Evolutionary conservation across 2,797 vertebrate species (phyloP), one percentile per base, ranked within the genome.

Genomic region (Morus bassanus): DNA sequence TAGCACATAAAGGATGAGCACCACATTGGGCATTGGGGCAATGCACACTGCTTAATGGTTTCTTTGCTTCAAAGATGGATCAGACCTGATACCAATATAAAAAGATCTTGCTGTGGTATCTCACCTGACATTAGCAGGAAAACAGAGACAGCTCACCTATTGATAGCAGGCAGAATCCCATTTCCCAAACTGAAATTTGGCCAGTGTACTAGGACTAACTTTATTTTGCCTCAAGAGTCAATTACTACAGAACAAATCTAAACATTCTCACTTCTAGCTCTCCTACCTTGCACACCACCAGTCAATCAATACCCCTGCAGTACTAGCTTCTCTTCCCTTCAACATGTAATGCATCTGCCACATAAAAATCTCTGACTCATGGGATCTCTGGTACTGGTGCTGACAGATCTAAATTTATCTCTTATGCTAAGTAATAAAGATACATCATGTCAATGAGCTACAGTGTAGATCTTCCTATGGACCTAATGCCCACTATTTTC

Each of bases 1-100:
- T 92, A 97, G 74, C 86, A 96, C 67, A 94, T 97, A 96, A 96
- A 97, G 85, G 88, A 96, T 93, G 95, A 95, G 94, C 77, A 95
- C 54, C 53, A 92, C 85, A 93, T 6, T 60, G 89, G 91, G 82
- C 59, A 94, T 1, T 78, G 61, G 72, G 63, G 78, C 86, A 96
- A 88, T 56, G 67, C 85, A 88, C 53, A 83, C 59, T 63, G 59
- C 76, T 91, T 86, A 96, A 93, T 59, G 69, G 68, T 64, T 65
- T 93, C 93, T 96, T 9, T 97, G 82, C 77, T 96, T 95, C 91
- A 50, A 65, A 97, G 94, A 94, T 57, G 69, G 84, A 95, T 69
- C 91, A 94, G 76, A 92, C 60, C 78, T 90, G 74, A 85, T 73
- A 73, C 3, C 9, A n/a, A 39, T 25, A 86, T 5, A 50, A 57